Conservation (phyloP, 2,888 invertebrate genomes). For the Chaitophorus viminalis region DNA sequence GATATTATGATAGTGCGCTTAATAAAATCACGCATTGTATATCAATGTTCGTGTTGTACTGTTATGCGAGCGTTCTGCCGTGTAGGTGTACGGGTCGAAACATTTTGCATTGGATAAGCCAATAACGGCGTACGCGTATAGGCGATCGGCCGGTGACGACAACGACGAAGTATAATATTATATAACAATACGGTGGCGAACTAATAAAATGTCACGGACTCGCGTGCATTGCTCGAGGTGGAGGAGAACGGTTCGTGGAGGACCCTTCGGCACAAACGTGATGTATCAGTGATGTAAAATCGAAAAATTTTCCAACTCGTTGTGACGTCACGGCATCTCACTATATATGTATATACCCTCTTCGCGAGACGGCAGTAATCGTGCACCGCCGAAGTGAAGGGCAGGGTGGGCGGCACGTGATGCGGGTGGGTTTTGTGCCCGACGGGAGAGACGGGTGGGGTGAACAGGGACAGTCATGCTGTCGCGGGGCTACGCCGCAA, state of each 20-base stretch:
- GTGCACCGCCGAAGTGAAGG: too few species aligned
- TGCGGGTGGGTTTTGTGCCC: not conserved
- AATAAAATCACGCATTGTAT: too few species aligned
- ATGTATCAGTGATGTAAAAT: conserved; percentile 61
- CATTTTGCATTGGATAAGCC: too few species aligned
- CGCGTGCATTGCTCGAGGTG: not conserved
- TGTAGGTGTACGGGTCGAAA: too few species aligned
- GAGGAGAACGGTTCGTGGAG: conserved; percentile 36
- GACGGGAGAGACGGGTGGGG: not conserved
- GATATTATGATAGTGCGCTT: too few species aligned
- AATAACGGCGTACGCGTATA: too few species aligned
- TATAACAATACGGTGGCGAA: conserved; percentile 29
- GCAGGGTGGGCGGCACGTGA: not conserved
- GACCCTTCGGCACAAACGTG: conserved; percentile 59
- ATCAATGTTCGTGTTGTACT: too few species aligned
- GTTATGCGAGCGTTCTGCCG: too few species aligned
- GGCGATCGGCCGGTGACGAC: not conserved
- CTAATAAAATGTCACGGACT: conserved; percentile 59
- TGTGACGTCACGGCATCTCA: conserved; percentile 53
- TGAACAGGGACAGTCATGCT: not conserved
- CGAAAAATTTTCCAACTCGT: conserved; percentile 35
- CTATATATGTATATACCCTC: not conserved
- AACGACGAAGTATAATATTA: not conserved
- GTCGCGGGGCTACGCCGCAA: conserved; percentile 3
- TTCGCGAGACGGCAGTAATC: not conserved